These are phyloP conservation scores for Diachrysia chrysitis DNA, from an alignment of 2,888 invertebrate genomes.

Conservation along the genomic window DNA sequence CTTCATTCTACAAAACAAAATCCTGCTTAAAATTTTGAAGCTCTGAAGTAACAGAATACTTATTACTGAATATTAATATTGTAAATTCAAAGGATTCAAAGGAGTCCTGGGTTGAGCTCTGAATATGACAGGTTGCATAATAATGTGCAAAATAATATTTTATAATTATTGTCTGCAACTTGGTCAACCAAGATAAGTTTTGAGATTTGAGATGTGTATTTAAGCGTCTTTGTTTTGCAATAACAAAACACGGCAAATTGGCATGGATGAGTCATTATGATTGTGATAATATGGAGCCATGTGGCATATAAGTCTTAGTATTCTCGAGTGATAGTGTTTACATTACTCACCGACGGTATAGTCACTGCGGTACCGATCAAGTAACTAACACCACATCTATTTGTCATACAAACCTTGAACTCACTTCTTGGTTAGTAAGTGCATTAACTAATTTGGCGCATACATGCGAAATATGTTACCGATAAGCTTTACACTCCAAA, in stretches of 20 bases:
- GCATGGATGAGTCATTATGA: background rate
- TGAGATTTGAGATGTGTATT: background rate
- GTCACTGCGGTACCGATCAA: background rate
- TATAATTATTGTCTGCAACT: background rate
- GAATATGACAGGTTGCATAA: too few relatives aligned
- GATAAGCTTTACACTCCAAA: background rate
- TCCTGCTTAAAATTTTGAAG: background rate
- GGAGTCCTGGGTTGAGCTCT: too few relatives aligned
- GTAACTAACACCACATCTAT: background rate
- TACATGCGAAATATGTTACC: too few relatives aligned
- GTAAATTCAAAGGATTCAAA: too few relatives aligned
- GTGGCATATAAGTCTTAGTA: background rate
- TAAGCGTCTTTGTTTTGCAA: background rate
- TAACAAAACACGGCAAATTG: background rate
- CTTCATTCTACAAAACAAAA: background rate
- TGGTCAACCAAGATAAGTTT: background rate
- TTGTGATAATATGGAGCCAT: background rate
- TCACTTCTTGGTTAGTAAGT: too few relatives aligned
- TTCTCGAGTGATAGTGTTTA: background rate
- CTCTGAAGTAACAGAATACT: background rate
- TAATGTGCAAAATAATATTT: background rate
- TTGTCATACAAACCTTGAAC: background rate
- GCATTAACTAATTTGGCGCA: too few relatives aligned
- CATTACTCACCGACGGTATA: constrained; percentile 1
- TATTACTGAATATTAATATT: background rate